Percentiles rank a stretch among this genome's conserved stretches.
These are phyloP conservation scores for Thymallus thymallus DNA, from an alignment of 2,113 vertebrate genomes.

Conservation along the genomic window DNA sequence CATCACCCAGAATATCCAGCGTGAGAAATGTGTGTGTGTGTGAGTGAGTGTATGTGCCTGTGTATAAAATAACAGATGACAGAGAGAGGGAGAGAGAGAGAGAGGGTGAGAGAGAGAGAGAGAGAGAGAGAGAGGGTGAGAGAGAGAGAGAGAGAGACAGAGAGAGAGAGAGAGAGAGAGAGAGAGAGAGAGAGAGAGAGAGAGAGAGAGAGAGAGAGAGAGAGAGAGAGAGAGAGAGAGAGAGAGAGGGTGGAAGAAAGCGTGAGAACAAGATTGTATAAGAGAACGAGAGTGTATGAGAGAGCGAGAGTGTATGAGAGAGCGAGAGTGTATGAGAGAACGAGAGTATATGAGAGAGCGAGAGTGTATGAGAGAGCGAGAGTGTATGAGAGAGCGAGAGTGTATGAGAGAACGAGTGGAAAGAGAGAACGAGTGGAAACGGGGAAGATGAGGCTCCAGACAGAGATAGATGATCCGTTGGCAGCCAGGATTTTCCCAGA, in stretches of 20 bases:
- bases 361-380: not conserved
- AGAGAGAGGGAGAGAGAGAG: no score
- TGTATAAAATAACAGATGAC: not conserved
- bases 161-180: not conserved
- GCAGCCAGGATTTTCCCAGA: slow-evolving; percentile 7
- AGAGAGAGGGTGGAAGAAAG: slow-evolving; percentile 1
- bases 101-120: not conserved
- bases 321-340: not conserved
- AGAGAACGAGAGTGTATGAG: not conserved
- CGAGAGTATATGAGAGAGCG: slow-evolving; percentile 1
- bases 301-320: no score
- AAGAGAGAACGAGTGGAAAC: not conserved
- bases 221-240: not conserved
- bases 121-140: slow-evolving; percentile 13
- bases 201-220: not conserved
- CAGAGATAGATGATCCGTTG: slow-evolving; percentile 29
- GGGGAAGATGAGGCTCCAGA: slow-evolving; percentile 33
- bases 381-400: not conserved
- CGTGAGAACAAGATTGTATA: no score
- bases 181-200: slow-evolving; percentile 7
- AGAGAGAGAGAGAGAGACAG: not conserved
- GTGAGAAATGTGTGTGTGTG: not conserved
- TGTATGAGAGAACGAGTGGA: not conserved
- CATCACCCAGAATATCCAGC: not conserved
- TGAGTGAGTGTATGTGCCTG: not conserved